Percentiles rank a stretch among this genome's conserved stretches.
Evolutionary conservation across 1,140 invertebrate species (phyloP).

Genomic region (Watersipora subatra): DNA sequence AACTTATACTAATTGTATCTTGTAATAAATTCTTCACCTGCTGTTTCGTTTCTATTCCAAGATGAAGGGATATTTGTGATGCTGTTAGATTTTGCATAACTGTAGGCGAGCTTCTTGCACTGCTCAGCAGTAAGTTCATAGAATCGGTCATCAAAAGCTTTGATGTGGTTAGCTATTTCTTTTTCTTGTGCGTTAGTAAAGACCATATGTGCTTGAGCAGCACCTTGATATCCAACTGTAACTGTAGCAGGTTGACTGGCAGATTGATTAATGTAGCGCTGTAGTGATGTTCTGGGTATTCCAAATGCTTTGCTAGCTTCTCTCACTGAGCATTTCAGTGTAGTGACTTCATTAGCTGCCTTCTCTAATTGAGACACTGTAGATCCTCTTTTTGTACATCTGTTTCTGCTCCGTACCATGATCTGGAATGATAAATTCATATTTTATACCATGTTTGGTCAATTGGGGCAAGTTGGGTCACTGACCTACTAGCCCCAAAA

Average conservation of each 20-base stretch:
- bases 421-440: not conserved
- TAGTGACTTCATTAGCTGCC: not conserved
- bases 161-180: not conserved
- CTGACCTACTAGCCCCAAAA: not conserved
- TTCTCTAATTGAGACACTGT: not conserved
- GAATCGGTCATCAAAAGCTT: not conserved
- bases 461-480: not conserved
- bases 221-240: not conserved
- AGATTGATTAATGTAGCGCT: not conserved
- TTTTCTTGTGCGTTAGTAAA: not conserved
- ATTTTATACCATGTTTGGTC: not conserved
- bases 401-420: not conserved
- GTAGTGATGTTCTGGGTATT: not conserved
- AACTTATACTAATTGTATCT: no score
- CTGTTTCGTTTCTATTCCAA: not conserved
- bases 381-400: not conserved
- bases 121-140: not conserved
- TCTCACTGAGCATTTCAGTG: not conserved
- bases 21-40: not conserved
- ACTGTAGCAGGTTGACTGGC: not conserved
- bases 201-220: not conserved
- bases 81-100: not conserved
- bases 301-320: not conserved
- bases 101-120: not conserved
- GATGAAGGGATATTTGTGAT: not conserved